Evolutionary conservation across 2,888 invertebrate genomes (phyloP), one percentile per base, ranked within the genome.

Genomic region (Himalopsyche japonica): DNA sequence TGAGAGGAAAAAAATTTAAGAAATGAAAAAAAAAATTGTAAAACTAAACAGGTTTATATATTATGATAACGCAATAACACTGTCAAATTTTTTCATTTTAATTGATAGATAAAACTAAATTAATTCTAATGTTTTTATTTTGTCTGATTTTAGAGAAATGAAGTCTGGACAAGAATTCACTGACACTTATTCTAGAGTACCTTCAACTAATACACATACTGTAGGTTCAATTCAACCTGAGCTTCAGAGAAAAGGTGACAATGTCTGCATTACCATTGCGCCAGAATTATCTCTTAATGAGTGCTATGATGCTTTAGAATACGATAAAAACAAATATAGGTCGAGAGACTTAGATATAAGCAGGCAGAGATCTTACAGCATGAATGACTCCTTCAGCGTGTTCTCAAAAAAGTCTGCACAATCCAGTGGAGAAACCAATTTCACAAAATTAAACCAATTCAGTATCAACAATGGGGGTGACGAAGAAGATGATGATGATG

Each of bases 381-480:
- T 91, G 89, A 92, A 90, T 88, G 92, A 92, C 76, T 92, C 92
- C 0, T 90, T 91, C 88, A 92, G 91, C 87, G 91, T 92, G 83
- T 89, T 91, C 0, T 92, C 92, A 88, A 92, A 91, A 83, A 91
- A 91, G 27, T 57, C 49, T 24, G 20, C 82, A 6, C 81, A 86
- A 47, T 80, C 79, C 37, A 79, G 18, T 34, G 79, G 47, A 8
- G 7, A 3, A 15, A 79, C 32, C 20, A 47, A 79, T 37, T 15
- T 34, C 8, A 8, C 30, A 30, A 76, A 79, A 18, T 10, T 79
- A 43, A 79, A 79, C 5, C 34, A 79, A 47, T 79, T 37, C n/a
- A 57, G 57, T 76, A n/a, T 30, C n/a, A n/a, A 24, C 10, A 57
- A 10, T 7, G 34, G 27, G 5, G 57, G 10, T 47, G 77, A 80